These are phyloP conservation scores for Sminthurinus aureus DNA, from an alignment of 2,888 invertebrate species.

Conservation along the genomic window DNA sequence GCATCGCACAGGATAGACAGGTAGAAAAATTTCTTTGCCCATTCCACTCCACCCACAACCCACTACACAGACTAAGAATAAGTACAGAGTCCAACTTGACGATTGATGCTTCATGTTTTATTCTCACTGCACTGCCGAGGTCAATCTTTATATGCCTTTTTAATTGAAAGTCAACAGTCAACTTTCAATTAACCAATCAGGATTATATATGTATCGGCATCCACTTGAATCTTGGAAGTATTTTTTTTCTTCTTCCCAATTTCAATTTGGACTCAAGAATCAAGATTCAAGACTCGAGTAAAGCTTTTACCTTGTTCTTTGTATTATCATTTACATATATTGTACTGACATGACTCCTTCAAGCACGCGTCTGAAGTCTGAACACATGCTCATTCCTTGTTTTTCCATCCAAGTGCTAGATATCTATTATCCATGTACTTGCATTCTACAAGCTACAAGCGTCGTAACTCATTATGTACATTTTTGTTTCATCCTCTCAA, in stretches of 20 bases:
- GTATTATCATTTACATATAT: too few species aligned
- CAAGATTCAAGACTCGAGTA: not conserved
- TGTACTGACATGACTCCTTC: too few species aligned
- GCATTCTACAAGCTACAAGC: not conserved
- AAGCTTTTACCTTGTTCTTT: too few species aligned
- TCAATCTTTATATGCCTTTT: conserved; percentile 23
- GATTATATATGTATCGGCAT: not conserved
- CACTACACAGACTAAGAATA: not conserved
- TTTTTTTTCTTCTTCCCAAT: not conserved
- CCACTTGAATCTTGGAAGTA: not conserved
- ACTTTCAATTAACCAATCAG: conserved; percentile 27
- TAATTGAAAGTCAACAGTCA: conserved; percentile 31
- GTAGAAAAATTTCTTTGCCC: not conserved
- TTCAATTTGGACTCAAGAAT: not conserved
- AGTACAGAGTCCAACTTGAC: not conserved
- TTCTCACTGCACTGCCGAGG: not conserved
- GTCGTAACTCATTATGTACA: too few species aligned
- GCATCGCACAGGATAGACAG: too few species aligned
- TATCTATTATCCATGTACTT: too few species aligned
- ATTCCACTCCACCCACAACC: conserved; percentile 19
- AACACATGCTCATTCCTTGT: too few species aligned
- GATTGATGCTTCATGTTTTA: not conserved
- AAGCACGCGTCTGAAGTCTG: too few species aligned
- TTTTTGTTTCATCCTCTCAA: too few species aligned
- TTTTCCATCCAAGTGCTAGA: too few species aligned